These are phyloP conservation scores for Drosophila prolongata DNA, from an alignment of 2,888 invertebrate genomes.

Conservation along the genomic window DNA sequence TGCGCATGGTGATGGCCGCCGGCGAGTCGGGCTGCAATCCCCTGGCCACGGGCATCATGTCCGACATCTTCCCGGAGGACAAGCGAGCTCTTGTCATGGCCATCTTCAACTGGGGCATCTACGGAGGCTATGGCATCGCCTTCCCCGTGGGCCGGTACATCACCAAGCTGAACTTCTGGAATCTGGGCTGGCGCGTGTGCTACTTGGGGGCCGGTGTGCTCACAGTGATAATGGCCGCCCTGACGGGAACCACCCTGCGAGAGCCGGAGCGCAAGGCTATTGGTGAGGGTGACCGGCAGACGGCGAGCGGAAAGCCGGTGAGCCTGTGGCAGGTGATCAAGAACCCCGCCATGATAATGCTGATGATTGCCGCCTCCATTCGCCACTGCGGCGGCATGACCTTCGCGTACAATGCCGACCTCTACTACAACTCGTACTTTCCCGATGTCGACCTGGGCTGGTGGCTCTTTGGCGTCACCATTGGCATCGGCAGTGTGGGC, in stretches of 20 bases:
- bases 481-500: conserved; percentile 90
- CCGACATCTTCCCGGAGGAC: conserved; percentile 91
- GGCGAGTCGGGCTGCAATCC: conserved; percentile 96
- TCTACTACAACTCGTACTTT: conserved; percentile 94
- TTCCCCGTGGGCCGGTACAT: conserved; percentile 96
- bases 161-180: conserved; percentile 90
- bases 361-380: conserved; percentile 94
- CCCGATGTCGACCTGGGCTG: conserved; percentile 95
- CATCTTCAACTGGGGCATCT: conserved; percentile 98
- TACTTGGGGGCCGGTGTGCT: conserved; percentile 92
- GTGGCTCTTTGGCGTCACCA: conserved; percentile 95
- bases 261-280: conserved; percentile 92
- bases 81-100: conserved; percentile 95
- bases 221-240: conserved; percentile 88
- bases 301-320: conserved; percentile 86
- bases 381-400: conserved; percentile 96
- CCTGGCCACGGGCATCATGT: conserved; percentile 92
- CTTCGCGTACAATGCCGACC: conserved; percentile 95
- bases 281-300: conserved; percentile 86
- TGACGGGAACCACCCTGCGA: conserved; percentile 90
- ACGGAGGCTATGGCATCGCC: conserved; percentile 96
- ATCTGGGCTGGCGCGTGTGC: conserved; percentile 92
- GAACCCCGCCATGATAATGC: conserved; percentile 91
- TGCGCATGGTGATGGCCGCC: conserved; percentile 94
- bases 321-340: conserved; percentile 91